A percentile compares a stretch with the other conserved stretches of the same genome.
Conservation (phyloP, 2,888 invertebrate species). For the Morpho helenor region DNA sequence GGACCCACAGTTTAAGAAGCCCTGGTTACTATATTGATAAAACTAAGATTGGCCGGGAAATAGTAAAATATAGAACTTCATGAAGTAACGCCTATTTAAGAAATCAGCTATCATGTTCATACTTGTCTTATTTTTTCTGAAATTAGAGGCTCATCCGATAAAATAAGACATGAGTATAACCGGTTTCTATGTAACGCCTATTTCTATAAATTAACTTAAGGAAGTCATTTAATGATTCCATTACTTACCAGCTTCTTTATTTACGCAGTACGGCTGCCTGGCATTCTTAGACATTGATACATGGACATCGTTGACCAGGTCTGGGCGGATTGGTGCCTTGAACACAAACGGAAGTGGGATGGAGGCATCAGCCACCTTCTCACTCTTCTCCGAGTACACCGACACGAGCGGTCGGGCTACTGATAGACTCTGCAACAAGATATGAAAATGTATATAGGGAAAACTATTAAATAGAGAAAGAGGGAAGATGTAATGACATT, state of each 20-base stretch:
- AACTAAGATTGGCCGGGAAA: no score
- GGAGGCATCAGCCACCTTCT: conserved; percentile 84
- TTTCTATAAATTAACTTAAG: no score
- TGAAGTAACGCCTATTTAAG: no score
- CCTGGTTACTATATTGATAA: no score
- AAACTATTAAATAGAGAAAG: no score
- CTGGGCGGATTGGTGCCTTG: conserved; percentile 98
- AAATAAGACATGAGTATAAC: no score
- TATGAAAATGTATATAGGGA: no score
- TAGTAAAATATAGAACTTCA: no score
- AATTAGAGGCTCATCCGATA: not conserved
- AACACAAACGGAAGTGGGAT: conserved; percentile 96
- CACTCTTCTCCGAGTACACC: conserved; percentile 97
- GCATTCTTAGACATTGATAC: conserved; percentile 97
- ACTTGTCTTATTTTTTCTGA: not conserved
- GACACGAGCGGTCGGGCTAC: conserved; percentile 95
- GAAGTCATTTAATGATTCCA: not conserved
- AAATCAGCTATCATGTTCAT: no score
- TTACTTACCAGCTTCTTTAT: conserved; percentile 94
- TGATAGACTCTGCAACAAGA: conserved; percentile 84
- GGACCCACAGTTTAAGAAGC: no score
- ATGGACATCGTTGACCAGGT: conserved; percentile 98
- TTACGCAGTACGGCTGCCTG: conserved; percentile 98
- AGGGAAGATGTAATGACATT: no score
- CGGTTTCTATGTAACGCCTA: no score